Evolutionary conservation across 2,113 vertebrate species (phyloP), one percentile per base, ranked within the genome.

Genomic region (Chloropsis cyanopogon): DNA sequence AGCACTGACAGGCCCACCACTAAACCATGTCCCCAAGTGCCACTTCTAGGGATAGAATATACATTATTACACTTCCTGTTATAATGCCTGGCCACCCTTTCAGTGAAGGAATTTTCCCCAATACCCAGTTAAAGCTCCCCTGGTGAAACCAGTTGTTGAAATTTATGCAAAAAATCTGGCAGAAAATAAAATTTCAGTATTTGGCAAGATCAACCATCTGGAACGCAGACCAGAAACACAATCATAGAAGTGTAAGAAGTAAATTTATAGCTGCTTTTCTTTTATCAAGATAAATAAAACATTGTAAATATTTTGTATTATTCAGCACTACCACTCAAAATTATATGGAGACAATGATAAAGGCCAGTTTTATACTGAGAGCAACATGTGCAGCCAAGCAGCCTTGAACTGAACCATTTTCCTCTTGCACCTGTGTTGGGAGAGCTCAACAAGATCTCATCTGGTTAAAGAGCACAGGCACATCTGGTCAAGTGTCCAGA

Each of bases 261-360:
- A 79, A 71, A 31, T 86, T 57, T 44, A 28, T 53, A 87, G 25
- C 59, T 79, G 25, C 14, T 94, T 84, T 82, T 52, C 16, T 77
- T 83, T 75, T 60, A 72, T 26, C 31, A 47, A 82, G 72, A 82
- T 71, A 89, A 95, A 93, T 42, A 87, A 76, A 85, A 53, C 47
- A 78, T 7, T 82, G 53, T n/a, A 87, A 97, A 88, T 88, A 79
- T 76, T 96, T 79, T 94, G 82, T 90, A 96, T 72, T 90, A 71
- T 87, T 92, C 71, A 87, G 54, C 47, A 49, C 65, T 86, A 90
- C 15, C 65, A 89, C 56, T 91, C 56, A 54, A 61, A 78, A 61
- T 53, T 41, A 54, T 52, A 37, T 14, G 47, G 52, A 86, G 60
- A 56, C 14, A 54, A 61, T 26, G 15, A 39, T 52, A 60, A 77